Evolutionary conservation across 1,140 invertebrate genomes (phyloP).

Genomic region (Drosophila kurseongensis): DNA sequence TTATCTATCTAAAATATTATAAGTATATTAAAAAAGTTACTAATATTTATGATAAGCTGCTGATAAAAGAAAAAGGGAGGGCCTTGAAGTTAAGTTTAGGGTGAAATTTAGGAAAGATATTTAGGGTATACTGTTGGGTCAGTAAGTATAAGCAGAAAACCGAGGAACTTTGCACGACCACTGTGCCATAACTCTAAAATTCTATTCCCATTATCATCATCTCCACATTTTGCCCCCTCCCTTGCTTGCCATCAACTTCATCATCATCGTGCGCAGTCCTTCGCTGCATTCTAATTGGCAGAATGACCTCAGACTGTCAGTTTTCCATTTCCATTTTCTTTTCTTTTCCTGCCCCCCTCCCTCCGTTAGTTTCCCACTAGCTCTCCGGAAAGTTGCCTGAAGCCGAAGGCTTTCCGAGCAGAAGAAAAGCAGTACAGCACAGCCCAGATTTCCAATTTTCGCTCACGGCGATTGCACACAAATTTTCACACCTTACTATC

Average conservation of each 20-base stretch:
- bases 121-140: no score
- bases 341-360: background rate
- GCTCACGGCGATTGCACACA: conserved; percentile 27
- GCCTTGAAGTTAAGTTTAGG: no score
- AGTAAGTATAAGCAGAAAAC: no score
- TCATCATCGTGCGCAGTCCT: conserved; percentile 3
- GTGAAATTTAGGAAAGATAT: no score
- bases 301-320: conserved; percentile 32
- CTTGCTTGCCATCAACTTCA: background rate
- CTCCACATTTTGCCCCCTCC: background rate
- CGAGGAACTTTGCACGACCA: background rate
- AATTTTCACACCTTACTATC: conserved; percentile 28
- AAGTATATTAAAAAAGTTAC: no score
- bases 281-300: conserved; percentile 28
- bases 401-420: conserved; percentile 12
- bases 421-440: background rate
- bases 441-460: conserved; percentile 31
- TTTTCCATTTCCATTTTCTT: conserved; percentile 7
- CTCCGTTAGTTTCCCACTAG: conserved; percentile 21
- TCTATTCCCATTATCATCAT: conserved; percentile 17
- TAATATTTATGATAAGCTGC: no score
- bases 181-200: background rate
- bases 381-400: conserved; percentile 17
- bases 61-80: no score
- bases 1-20: no score